These are phyloP conservation scores for Altica lythri DNA, from an alignment of 2,888 invertebrate species.

Conservation along the genomic window DNA sequence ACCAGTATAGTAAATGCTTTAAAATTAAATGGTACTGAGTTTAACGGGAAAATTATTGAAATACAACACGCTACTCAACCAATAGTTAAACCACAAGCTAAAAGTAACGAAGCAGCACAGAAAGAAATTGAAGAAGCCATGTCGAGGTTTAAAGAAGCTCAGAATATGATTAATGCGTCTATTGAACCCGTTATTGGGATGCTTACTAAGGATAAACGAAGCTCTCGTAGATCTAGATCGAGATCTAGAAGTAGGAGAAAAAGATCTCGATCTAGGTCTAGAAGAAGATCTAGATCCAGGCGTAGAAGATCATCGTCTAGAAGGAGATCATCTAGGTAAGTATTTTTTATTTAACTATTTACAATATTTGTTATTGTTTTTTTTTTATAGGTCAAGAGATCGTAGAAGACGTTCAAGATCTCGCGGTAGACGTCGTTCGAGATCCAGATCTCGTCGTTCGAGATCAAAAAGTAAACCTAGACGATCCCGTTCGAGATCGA, in stretches of 20 bases:
- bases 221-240: constrained; percentile 56
- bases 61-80: constrained; percentile 92
- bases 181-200: constrained; percentile 90
- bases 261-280: constrained; percentile 68
- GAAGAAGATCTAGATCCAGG: constrained; percentile 50
- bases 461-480: constrained; percentile 41
- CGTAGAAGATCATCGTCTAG: constrained; percentile 63
- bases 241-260: constrained; percentile 57
- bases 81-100: constrained; percentile 90
- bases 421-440: constrained; percentile 50
- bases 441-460: constrained; percentile 41
- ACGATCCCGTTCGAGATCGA: constrained; percentile 58
- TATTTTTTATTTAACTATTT: constrained; percentile 1
- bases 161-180: constrained; percentile 91
- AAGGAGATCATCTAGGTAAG: constrained; percentile 52
- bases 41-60: constrained; percentile 71
- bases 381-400: constrained; percentile 58
- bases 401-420: constrained; percentile 66
- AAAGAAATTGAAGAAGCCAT: constrained; percentile 96
- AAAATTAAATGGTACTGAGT: constrained; percentile 77
- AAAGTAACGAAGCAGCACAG: constrained; percentile 94
- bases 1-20: constrained; percentile 84
- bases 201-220: constrained; percentile 82
- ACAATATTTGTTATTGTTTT: neutral
- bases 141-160: constrained; percentile 95